Evolutionary conservation across 2,113 vertebrate species (phyloP).

Genomic region (Semnornis frantzii): DNA sequence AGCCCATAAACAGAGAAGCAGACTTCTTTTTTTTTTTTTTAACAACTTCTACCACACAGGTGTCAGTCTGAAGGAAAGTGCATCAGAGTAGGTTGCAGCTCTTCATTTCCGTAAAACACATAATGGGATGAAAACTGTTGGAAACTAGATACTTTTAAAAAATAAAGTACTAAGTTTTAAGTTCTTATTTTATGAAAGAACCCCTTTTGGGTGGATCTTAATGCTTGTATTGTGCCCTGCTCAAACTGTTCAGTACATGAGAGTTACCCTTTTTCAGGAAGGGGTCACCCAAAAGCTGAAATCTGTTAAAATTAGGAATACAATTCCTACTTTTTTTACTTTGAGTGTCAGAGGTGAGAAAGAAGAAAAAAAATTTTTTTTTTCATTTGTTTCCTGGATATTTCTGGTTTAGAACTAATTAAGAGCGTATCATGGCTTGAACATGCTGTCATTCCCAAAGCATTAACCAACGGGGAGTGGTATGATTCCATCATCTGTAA

Average conservation of each 20-base stretch:
- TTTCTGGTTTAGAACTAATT: neutral
- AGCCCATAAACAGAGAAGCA: neutral
- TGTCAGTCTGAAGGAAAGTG: neutral
- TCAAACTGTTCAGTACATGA: conserved; percentile 4
- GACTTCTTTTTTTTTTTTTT: neutral
- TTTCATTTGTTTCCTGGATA: neutral
- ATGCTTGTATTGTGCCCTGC: neutral
- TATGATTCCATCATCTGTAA: neutral
- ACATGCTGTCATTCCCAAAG: neutral
- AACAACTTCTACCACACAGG: neutral
- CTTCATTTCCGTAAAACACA: neutral
- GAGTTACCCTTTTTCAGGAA: neutral
- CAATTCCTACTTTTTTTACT: neutral
- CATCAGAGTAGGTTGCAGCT: neutral
- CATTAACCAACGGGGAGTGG: neutral
- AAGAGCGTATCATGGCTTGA: neutral
- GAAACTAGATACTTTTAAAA: neutral
- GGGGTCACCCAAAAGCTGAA: conserved; percentile 1
- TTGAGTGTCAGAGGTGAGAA: neutral
- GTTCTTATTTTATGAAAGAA: neutral
- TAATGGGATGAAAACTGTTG: neutral
- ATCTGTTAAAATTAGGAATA: conserved; percentile 14
- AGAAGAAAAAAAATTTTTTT: neutral
- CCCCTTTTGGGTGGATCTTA: neutral
- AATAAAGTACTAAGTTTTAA: neutral